phyloP scores from a whole-genome alignment of 1,140 invertebrate species.

The Megathymus violae region DNA sequence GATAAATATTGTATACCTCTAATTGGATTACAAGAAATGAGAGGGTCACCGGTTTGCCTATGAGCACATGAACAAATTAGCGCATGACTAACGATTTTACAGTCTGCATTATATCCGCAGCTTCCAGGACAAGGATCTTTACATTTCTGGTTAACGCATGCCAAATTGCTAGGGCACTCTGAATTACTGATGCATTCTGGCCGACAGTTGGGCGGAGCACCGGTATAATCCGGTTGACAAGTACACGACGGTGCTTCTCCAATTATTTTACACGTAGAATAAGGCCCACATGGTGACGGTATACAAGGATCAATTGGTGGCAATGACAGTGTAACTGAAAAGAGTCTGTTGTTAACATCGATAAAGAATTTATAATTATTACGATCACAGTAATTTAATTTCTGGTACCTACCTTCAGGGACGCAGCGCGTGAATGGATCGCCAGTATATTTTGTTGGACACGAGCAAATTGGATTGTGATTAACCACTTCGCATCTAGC shows the following conservation, averaged over 20 bases:
- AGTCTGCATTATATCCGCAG: constrained; percentile 88
- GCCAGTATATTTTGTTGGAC: constrained; percentile 86
- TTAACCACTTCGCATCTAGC: constrained; percentile 88
- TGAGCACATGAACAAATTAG: constrained; percentile 87
- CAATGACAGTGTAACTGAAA: no score
- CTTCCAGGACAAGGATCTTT: constrained; percentile 89
- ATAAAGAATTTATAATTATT: no score
- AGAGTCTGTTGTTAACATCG: constrained; percentile 75
- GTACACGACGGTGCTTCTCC: constrained; percentile 86
- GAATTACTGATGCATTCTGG: constrained; percentile 87
- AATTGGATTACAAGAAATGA: constrained; percentile 81
- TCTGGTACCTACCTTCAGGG: constrained; percentile 54
- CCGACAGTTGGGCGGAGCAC: constrained; percentile 86
- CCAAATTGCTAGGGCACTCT: constrained; percentile 85
- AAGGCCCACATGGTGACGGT: constrained; percentile 87
- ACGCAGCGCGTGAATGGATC: constrained; percentile 88
- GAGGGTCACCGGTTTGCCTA: constrained; percentile 86
- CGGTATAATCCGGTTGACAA: constrained; percentile 84
- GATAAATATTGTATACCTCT: no score
- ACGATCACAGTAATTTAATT: constrained; percentile 44
- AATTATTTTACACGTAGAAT: constrained; percentile 85
- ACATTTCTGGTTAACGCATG: constrained; percentile 88
- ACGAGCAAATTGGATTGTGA: constrained; percentile 89
- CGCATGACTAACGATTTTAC: constrained; percentile 87
- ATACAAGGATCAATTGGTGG: constrained; percentile 82